phyloP scores from a whole-genome alignment of 2,113 vertebrate genomes.

The Ia io region DNA sequence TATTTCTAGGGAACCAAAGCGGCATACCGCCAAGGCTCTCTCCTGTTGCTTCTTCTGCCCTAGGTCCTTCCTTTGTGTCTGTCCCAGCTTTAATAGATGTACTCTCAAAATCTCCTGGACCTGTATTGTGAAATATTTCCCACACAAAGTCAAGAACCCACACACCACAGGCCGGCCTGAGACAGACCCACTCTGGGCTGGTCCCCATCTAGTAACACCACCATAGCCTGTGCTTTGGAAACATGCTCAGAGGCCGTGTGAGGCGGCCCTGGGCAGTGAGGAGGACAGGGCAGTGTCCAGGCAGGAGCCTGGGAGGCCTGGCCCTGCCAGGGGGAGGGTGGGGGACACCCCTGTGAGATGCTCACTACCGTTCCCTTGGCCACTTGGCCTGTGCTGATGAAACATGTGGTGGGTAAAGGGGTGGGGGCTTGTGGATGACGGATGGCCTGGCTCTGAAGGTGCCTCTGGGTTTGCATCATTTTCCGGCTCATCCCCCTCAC shows the following conservation, averaged over 20 bases:
- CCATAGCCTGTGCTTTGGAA: neutral
- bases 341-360: accelerated
- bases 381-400: neutral
- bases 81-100: neutral
- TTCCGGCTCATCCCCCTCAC: neutral
- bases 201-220: neutral
- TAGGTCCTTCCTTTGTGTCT: neutral
- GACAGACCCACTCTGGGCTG: neutral
- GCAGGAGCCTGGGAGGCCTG: neutral
- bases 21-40: neutral
- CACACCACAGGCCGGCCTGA: neutral
- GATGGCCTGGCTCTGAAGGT: neutral
- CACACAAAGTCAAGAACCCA: neutral
- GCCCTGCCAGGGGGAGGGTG: neutral
- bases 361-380: neutral
- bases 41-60: neutral
- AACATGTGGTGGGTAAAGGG: accelerated
- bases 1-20: neutral
- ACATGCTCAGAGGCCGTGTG: neutral
- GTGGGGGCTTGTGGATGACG: neutral
- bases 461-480: neutral
- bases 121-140: neutral
- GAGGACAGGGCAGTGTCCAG: neutral
- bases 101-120: neutral
- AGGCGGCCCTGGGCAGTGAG: neutral